These are phyloP conservation scores for Siniperca knerii DNA, from an alignment of 2,113 vertebrate genomes.

Conservation along the genomic window DNA sequence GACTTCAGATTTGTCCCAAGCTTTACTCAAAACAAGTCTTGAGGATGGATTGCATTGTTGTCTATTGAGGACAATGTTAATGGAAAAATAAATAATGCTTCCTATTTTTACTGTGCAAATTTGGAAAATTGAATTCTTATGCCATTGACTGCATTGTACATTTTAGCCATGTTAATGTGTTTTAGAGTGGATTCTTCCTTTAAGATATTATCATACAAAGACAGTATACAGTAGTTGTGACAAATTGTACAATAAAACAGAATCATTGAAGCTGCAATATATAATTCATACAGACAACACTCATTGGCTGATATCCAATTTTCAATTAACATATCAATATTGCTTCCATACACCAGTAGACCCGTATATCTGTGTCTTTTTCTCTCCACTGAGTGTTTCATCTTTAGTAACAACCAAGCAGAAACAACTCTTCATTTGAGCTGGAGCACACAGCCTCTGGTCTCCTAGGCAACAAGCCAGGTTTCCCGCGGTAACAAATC, in stretches of 20 bases:
- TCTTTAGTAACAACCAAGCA: slow-evolving; percentile 37
- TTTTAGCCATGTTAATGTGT: not conserved
- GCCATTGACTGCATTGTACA: not conserved
- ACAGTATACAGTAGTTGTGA: slow-evolving; percentile 2
- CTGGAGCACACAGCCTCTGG: slow-evolving; percentile 60
- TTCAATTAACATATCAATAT: slow-evolving; percentile 34
- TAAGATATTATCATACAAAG: not conserved
- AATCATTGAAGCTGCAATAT: slow-evolving; percentile 21
- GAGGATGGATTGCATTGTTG: no score
- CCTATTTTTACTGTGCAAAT: not conserved
- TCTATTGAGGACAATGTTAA: no score
- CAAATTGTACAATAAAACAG: slow-evolving; percentile 15
- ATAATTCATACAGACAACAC: slow-evolving; percentile 5
- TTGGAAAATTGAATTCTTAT: not conserved
- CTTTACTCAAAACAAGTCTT: no score
- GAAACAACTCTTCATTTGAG: slow-evolving; percentile 48
- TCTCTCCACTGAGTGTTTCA: slow-evolving; percentile 36
- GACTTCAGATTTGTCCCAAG: no score
- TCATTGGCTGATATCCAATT: slow-evolving; percentile 29
- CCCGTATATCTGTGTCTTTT: slow-evolving; percentile 3
- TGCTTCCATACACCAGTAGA: not conserved
- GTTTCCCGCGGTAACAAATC: slow-evolving; percentile 73
- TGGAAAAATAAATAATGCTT: not conserved
- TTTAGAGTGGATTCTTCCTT: not conserved
- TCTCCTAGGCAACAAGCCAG: slow-evolving; percentile 80